These are phyloP conservation scores for Clitarchus hookeri DNA, from an alignment of 2,888 invertebrate species.

Conservation along the genomic window DNA sequence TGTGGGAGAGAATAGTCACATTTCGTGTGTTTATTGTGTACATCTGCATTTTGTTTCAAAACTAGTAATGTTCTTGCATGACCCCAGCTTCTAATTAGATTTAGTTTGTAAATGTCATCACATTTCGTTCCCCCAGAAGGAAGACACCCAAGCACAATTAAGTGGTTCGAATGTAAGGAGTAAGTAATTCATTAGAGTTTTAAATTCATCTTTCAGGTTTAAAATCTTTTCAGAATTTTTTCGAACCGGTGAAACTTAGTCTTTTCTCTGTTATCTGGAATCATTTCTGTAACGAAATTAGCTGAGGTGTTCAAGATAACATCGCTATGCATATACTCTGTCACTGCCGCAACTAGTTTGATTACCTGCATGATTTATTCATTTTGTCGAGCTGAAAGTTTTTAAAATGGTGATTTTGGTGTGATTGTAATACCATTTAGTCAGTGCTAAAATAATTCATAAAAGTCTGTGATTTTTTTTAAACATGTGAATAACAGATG, in stretches of 20 bases:
- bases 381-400: neutral
- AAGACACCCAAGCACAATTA: too few species aligned
- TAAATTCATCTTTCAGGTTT: too few species aligned
- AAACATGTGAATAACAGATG: neutral
- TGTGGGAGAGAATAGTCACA: neutral
- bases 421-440: neutral
- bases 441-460: neutral
- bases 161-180: too few species aligned
- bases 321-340: neutral
- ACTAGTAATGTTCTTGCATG: neutral
- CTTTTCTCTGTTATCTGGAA: neutral
- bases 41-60: neutral
- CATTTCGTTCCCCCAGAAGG: neutral
- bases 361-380: neutral
- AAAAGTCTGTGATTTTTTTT: neutral
- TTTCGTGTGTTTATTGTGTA: neutral
- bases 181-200: too few species aligned
- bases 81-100: neutral
- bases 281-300: neutral
- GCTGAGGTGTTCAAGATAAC: neutral
- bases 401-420: neutral
- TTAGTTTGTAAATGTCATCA: neutral
- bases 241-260: too few species aligned
- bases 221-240: too few species aligned
- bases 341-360: neutral